Evolutionary conservation across 2,113 vertebrate genomes (phyloP).

Genomic region (Leucoraja erinaceus): DNA sequence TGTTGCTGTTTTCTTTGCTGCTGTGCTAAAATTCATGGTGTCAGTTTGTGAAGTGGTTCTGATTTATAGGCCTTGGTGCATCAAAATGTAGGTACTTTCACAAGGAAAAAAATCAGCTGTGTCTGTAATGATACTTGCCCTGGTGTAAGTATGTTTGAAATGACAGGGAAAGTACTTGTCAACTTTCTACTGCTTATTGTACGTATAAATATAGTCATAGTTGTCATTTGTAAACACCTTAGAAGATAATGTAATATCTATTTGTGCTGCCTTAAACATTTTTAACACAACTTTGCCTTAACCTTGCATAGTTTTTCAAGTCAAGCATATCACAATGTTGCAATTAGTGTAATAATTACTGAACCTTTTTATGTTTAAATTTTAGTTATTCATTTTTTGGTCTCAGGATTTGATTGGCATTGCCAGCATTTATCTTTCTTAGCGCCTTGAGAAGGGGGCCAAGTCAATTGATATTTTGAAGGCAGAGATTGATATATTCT

Average conservation of each 20-base stretch:
- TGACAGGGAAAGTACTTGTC: not conserved
- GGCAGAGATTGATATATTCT: too few species aligned
- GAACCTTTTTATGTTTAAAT: too few species aligned
- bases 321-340: not conserved
- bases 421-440: too few species aligned
- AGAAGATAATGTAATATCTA: not conserved
- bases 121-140: not conserved
- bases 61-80: not conserved
- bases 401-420: too few species aligned
- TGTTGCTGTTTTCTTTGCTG: not conserved
- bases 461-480: too few species aligned
- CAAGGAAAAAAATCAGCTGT: not conserved
- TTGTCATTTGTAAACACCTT: not conserved
- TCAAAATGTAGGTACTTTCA: not conserved
- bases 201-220: not conserved
- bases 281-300: not conserved
- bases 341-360: not conserved
- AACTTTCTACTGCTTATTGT: not conserved
- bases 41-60: not conserved
- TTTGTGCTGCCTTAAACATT: not conserved
- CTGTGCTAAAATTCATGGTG: not conserved
- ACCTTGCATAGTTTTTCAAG: not conserved
- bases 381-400: too few species aligned
- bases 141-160: not conserved
- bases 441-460: too few species aligned